Evolutionary conservation across 2,888 invertebrate genomes (phyloP).

Genomic region (Iselma pallidipennis): DNA sequence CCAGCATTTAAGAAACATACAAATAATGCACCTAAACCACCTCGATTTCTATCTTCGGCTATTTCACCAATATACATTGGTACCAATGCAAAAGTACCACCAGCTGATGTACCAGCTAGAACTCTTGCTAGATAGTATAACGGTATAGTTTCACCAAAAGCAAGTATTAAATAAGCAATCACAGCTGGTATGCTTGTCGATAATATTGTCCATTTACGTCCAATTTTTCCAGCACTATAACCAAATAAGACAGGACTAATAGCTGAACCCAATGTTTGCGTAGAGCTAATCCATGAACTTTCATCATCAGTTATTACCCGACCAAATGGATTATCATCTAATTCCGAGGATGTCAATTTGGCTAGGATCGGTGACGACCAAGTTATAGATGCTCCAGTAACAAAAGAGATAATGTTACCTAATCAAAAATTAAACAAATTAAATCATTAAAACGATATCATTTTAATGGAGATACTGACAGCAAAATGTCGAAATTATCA

Average conservation of each 20-base stretch:
- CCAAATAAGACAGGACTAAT: constrained; percentile 72
- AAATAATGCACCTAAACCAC: constrained; percentile 45
- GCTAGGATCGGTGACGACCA: constrained; percentile 52
- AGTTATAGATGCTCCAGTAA: constrained; percentile 54
- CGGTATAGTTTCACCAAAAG: constrained; percentile 30
- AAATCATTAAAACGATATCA: no score
- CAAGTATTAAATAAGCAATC: constrained; percentile 50
- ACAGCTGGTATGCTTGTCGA: constrained; percentile 66
- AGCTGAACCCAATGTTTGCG: constrained; percentile 56
- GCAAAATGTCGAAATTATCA: no score
- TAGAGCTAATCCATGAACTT: constrained; percentile 59
- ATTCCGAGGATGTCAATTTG: constrained; percentile 28
- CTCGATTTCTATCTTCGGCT: constrained; percentile 76
- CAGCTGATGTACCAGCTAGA: constrained; percentile 67
- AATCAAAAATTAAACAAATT: no score
- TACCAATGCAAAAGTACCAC: constrained; percentile 70
- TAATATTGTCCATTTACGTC: constrained; percentile 70
- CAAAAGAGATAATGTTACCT: constrained; percentile 54
- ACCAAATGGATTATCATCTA: constrained; percentile 47
- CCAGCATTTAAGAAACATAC: neutral
- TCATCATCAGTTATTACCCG: constrained; percentile 45
- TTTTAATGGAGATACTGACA: no score
- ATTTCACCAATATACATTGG: constrained; percentile 89
- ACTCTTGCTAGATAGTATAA: constrained; percentile 60
- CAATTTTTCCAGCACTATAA: constrained; percentile 65